Percentiles rank a stretch among this genome's conserved stretches.
Conservation (phyloP, 1,140 invertebrate genomes). For the Bombus consobrinus region DNA sequence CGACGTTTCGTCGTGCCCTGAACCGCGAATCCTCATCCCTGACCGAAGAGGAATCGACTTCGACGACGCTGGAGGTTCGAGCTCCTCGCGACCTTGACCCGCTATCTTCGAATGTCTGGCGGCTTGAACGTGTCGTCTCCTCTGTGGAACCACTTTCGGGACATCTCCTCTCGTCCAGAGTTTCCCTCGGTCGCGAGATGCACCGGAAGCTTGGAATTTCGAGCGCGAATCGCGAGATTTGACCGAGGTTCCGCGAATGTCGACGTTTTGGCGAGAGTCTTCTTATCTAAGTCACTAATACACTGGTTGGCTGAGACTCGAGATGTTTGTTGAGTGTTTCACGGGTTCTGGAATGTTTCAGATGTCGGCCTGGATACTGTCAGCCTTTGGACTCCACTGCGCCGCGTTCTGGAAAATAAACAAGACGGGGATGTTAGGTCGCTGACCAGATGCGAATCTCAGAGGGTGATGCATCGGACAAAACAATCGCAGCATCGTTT, state of each 20-base stretch:
- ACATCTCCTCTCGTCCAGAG: conserved; percentile 77
- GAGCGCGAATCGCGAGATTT: neutral
- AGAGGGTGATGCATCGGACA: too few species aligned
- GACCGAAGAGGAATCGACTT: neutral
- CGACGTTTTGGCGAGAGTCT: conserved; percentile 15
- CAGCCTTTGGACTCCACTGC: conserved; percentile 44
- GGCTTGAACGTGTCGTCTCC: conserved; percentile 71
- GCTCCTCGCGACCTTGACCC: neutral
- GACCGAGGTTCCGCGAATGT: neutral
- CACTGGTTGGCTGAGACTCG: neutral
- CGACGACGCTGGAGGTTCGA: conserved; percentile 2
- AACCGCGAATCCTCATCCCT: conserved; percentile 38
- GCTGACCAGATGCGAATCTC: neutral
- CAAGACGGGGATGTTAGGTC: neutral
- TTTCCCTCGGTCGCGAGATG: conserved; percentile 19
- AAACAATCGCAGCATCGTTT: too few species aligned
- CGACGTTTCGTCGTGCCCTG: neutral
- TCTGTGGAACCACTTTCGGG: conserved; percentile 63
- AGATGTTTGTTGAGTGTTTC: too few species aligned
- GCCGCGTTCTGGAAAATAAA: conserved; percentile 37
- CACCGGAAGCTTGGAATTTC: neutral
- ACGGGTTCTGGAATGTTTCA: neutral
- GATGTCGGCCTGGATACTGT: neutral
- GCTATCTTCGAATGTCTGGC: conserved; percentile 77
- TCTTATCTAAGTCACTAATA: neutral